Evolutionary conservation across 2,888 invertebrate genomes (phyloP), one percentile per base, ranked within the genome.

Genomic region (Spodoptera exigua): DNA sequence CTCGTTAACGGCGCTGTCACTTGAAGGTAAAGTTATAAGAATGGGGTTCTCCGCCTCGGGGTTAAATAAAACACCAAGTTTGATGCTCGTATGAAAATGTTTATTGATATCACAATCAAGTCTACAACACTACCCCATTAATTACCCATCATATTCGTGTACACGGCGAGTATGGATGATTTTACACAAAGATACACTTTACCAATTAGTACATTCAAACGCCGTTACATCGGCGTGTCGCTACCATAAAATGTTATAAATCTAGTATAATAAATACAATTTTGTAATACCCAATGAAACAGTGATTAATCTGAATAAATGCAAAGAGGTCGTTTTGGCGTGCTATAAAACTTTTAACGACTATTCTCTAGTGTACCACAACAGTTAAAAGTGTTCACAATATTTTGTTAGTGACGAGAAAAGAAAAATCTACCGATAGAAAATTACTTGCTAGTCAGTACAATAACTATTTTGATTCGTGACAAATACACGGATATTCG

Each of bases 81-180:
- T 90, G 80, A 94, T 94, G 94, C 94, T 93, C 93, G 94, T 94
- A 94, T 93, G 94, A 94, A 94, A 94, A 93, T 93, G 93, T 94
- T 94, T 94, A 94, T 90, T 94, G 94, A 91, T 94, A 94, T 94
- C 94, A 94, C 94, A 94, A 94, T 94, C 91, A 93, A 91, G 86
- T 92, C 94, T 93, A 94, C 93, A 88, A 91, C 89, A 85, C 94
- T 94, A 94, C 92, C 89, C 89, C 84, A 79, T 85, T 86, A 83
- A 83, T 85, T 87, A 90, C 88, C 90, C 92, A 85, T 88, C 88
- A 85, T 82, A 84, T 82, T 87, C 86, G 87, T 89, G 89, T 89
- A 87, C 89, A 87, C 87, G 81, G 88, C 88, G 89, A 89, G 82
- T 86, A 90, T 82, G 85, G 83, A 89, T 89, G 90, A 90, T 83